These are phyloP conservation scores for Illadopsis cleaveri DNA, from an alignment of 2,113 vertebrate genomes.

Conservation along the genomic window DNA sequence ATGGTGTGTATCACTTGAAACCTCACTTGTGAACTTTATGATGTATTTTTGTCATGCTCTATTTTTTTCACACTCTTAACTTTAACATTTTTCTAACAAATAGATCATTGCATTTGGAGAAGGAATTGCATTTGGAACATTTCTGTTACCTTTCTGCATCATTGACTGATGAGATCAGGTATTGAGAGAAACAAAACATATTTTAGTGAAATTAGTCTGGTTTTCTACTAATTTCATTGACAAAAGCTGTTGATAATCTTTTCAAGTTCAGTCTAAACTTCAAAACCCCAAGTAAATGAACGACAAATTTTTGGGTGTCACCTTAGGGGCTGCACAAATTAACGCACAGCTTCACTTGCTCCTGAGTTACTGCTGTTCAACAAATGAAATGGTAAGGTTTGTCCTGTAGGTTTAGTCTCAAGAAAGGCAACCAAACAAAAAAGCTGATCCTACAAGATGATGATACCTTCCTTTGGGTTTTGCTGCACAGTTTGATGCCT, in stretches of 20 bases:
- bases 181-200: background rate
- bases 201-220: background rate
- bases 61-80: background rate
- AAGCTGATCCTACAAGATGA: background rate
- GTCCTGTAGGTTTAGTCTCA: background rate
- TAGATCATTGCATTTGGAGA: background rate
- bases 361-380: background rate
- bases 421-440: background rate
- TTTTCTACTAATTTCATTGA: background rate
- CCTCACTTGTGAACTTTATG: background rate
- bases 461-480: background rate
- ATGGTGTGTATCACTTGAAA: background rate
- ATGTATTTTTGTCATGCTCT: background rate
- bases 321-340: background rate
- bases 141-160: background rate
- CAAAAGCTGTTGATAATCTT: background rate
- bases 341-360: background rate
- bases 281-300: background rate
- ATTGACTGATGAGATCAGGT: background rate
- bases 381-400: background rate
- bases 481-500: background rate
- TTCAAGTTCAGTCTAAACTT: background rate
- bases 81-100: background rate
- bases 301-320: background rate
- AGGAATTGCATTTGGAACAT: background rate